Base-by-base conservation (phyloP, 2,888 invertebrate species). In the Congeria kusceri region DNA sequence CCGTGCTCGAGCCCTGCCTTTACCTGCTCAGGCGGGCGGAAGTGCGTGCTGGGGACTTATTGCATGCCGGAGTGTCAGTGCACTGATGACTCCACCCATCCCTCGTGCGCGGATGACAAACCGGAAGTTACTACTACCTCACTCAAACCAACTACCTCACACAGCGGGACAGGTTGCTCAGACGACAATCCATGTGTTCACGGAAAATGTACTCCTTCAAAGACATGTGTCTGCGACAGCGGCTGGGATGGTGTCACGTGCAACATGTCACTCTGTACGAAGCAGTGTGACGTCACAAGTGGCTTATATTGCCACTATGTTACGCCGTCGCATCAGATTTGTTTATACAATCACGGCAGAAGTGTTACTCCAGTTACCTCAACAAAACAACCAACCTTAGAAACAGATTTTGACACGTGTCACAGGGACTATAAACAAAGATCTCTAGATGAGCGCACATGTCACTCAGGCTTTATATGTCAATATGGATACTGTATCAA, bases 41-140 rank as follows among this genome's bases (percentile, higher is more conserved):
- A 69, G 29, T 79, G 79, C 20, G 71, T 59, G 13, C 57, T 62
- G 15, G 53, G 64, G 13, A 63, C 53, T 3, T 32, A 47, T n/a
- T 79, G 79, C 32, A 58, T 62, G 46, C 58, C 62, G 15, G 67
- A 71, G 28, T 79, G 79, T 23, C 57, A 67, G 20, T 79, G 79
- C 39, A 65, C 66, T 20, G 62, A 62, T 25, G 67, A 61, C 15
- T 44, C 70, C 3, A 75, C 71, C 1, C 79, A 79, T 32, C 49
- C 47, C 25, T 29, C 20, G 20, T 79, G 79, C 39, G 18, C 27
- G 5, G 57, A 46, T 9, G 46, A 58, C 3, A 61, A 15, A 7
- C 39, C 29, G 0, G 66, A 39, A 7, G 39, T 39, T 39, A 11
- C 39, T 39, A 27, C 63, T 27, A 28, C 46, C 9, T 32, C 53